These are phyloP conservation scores for Tachina fera DNA, from an alignment of 2,888 invertebrate species.

Conservation along the genomic window DNA sequence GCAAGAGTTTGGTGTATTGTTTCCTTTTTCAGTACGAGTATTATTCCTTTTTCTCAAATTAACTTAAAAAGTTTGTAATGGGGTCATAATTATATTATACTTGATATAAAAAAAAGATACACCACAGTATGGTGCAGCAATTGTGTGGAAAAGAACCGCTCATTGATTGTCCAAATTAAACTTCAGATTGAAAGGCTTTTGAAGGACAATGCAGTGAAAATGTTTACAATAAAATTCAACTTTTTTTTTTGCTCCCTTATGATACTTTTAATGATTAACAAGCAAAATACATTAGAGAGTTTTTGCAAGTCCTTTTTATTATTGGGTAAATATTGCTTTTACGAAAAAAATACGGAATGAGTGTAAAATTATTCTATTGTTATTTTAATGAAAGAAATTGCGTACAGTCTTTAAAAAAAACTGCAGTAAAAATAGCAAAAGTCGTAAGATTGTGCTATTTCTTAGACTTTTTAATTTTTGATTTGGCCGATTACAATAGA, in stretches of 20 bases:
- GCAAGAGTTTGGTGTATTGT: slow-evolving; percentile 52
- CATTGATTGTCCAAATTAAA: slow-evolving; percentile 64
- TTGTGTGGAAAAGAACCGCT: slow-evolving; percentile 55
- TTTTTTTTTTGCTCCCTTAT: neutral
- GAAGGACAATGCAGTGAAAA: slow-evolving; percentile 56
- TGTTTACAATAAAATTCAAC: slow-evolving; percentile 3
- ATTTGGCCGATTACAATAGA: no score
- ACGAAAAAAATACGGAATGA: no score
- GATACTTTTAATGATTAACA: slow-evolving; percentile 52
- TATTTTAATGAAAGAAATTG: neutral
- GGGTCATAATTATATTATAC: slow-evolving; percentile 66
- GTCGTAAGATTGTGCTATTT: no score
- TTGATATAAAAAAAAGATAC: slow-evolving; percentile 41
- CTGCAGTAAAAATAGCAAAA: no score
- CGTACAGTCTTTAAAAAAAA: no score
- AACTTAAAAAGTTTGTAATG: slow-evolving; percentile 66
- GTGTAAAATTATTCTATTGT: neutral
- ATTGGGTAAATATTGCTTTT: neutral
- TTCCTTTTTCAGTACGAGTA: slow-evolving; percentile 27
- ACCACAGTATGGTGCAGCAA: slow-evolving; percentile 35
- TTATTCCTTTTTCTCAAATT: slow-evolving; percentile 36
- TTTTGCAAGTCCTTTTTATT: neutral
- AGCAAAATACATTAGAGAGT: slow-evolving; percentile 49
- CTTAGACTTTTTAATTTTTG: no score
- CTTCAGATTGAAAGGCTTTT: slow-evolving; percentile 60